Conservation (phyloP, 2,797 vertebrate genomes). For the Crocidura indochinensis region DNA sequence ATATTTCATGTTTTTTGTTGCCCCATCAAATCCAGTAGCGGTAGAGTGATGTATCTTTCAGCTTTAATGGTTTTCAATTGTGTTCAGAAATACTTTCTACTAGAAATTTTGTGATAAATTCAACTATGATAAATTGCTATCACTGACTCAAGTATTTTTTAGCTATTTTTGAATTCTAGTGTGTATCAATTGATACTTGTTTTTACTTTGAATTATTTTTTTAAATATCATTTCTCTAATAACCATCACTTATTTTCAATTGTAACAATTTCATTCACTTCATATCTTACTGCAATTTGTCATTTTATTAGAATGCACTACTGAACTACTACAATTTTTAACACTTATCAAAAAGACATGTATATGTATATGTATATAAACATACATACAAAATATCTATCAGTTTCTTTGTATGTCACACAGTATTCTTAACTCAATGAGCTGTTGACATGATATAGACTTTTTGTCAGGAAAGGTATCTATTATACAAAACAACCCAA, state of each 20-base stretch:
- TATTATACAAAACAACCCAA: conserved; percentile 57
- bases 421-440: conserved; percentile 54
- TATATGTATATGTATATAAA: background rate
- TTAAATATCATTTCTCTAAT: conserved; percentile 46
- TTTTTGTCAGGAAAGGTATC: conserved; percentile 53
- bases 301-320: conserved; percentile 64
- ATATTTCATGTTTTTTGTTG: background rate
- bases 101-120: conserved; percentile 14
- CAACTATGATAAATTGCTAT: background rate
- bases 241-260: conserved; percentile 58
- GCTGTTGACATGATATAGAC: conserved; percentile 11
- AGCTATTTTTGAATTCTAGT: conserved; percentile 51
- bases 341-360: conserved; percentile 19
- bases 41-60: background rate
- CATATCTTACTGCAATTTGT: conserved; percentile 62
- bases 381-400: background rate
- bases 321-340: conserved; percentile 65
- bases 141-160: background rate
- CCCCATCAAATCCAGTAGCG: conserved; percentile 26
- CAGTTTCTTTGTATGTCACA: background rate
- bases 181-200: conserved; percentile 39
- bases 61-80: conserved; percentile 67
- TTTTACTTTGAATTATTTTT: conserved; percentile 60
- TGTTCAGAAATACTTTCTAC: conserved; percentile 17
- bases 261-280: conserved; percentile 42